Conservation (phyloP, 2,797 vertebrate genomes). For the Acrocephalus scirpaceus region DNA sequence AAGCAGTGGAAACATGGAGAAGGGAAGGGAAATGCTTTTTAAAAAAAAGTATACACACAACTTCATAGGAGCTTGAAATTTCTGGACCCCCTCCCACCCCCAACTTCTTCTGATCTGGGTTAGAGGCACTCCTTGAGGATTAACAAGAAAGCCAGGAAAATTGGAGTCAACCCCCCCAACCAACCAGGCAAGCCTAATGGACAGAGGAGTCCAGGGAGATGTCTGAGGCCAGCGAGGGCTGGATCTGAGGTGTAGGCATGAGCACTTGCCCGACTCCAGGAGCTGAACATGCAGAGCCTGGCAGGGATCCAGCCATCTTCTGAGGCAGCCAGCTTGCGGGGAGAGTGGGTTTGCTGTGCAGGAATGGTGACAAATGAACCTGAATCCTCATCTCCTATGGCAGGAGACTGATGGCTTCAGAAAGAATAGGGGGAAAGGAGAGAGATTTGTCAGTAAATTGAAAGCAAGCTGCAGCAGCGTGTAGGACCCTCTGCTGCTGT, state of each 20-base stretch:
- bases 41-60: background rate
- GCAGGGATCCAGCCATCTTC: background rate
- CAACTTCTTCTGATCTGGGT: constrained; percentile 39
- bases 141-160: constrained; percentile 48
- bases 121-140: constrained; percentile 34
- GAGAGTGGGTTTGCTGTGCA: background rate
- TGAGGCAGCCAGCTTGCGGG: background rate
- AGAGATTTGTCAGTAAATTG: too few relatives aligned
- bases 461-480: too few relatives aligned
- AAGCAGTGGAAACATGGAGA: background rate
- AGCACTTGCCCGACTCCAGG: background rate
- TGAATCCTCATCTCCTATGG: background rate
- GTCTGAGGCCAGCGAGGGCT: background rate
- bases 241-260: background rate
- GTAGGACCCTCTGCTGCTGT: too few relatives aligned
- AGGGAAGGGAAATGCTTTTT: background rate
- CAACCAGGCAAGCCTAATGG: background rate
- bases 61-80: background rate
- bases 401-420: too few relatives aligned
- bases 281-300: background rate
- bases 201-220: constrained; percentile 11
- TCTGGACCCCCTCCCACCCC: background rate
- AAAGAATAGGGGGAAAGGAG: too few relatives aligned
- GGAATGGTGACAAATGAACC: constrained; percentile 42
- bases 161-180: background rate